Evolutionary conservation across 2,113 vertebrate species (phyloP), one percentile per base, ranked within the genome.

Genomic region (Murina feae): DNA sequence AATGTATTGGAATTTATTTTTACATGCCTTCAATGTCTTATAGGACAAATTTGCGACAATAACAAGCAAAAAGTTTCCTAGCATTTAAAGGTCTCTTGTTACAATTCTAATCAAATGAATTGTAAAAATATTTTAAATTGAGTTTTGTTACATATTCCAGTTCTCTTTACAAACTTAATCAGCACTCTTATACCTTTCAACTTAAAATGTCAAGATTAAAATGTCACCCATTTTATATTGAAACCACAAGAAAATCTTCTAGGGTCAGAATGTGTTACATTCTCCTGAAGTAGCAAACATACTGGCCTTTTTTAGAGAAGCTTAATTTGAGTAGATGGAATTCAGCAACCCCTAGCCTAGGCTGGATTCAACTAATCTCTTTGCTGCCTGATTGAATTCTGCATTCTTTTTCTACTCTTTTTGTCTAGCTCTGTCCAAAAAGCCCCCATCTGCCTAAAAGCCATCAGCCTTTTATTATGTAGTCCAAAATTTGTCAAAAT

Each of bases 261-360:
- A 63, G 76, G 79, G 39, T 90, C 76, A 49, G 35, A 78, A 66
- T 63, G 84, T 91, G 32, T 20, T 69, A 80, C 20, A 32, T 82
- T 89, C 69, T 96, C 58, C 80, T 83, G 49, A 91, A 94, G 87
- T 35, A 89, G 63, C 78, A 92, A 85, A 93, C 32, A 68, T 21
- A 25, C 51, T 80, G 21, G 85, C 49, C 80, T n/a, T 89, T 93
- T 93, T 47, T 32, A 84, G 60, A 87, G 92, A 71, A 91, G 69
- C 80, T 96, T 96, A 69, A 91, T 94, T 96, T 92, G 94, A 55
- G 60, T 88, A 89, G 68, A 88, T 83, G 86, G 96, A 96, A 96
- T 96, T 94, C 83, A 91, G 71, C 51, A 94, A 51, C 51, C 60
- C 66, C 51, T 65, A 53, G 60, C 49, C 47, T 69, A 69, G 55